Evolutionary conservation across 2,113 vertebrate genomes (phyloP).

Genomic region (Zosterops japonicus): DNA sequence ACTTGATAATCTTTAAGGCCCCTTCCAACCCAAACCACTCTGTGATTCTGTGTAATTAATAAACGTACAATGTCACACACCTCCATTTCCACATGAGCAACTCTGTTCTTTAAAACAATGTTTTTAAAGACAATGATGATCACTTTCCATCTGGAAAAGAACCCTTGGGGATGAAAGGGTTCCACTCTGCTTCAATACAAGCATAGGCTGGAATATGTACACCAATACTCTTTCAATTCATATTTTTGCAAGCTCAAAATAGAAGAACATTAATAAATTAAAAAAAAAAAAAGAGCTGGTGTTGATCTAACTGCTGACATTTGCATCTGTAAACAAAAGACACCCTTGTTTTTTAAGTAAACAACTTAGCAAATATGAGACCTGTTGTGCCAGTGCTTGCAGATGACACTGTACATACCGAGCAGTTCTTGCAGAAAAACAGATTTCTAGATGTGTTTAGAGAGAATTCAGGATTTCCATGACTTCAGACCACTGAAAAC

Average conservation of each 20-base stretch:
- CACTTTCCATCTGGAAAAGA: not conserved
- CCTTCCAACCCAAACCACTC: not conserved
- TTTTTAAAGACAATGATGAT: not conserved
- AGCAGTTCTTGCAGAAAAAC: not conserved
- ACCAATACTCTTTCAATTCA: constrained; percentile 13
- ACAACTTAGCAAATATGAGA: constrained; percentile 58
- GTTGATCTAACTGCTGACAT: constrained; percentile 49
- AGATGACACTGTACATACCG: constrained; percentile 39
- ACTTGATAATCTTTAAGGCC: not conserved
- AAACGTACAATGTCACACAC: not conserved
- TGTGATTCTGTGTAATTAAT: not conserved
- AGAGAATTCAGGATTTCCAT: not conserved
- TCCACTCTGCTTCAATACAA: not conserved
- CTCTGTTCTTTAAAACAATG: not conserved
- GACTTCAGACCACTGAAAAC: not conserved
- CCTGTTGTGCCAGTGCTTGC: constrained; percentile 16
- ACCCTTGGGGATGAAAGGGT: not conserved
- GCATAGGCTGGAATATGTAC: fast-evolving
- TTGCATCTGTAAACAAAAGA: constrained; percentile 49
- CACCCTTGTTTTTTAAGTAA: not conserved
- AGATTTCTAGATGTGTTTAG: not conserved
- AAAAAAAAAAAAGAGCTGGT: not conserved
- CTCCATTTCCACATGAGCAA: not conserved
- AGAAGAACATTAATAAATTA: not conserved
- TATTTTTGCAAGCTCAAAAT: constrained; percentile 38